These are phyloP conservation scores for Drosophila silvestris DNA, from an alignment of 2,888 invertebrate genomes.

Conservation along the genomic window DNA sequence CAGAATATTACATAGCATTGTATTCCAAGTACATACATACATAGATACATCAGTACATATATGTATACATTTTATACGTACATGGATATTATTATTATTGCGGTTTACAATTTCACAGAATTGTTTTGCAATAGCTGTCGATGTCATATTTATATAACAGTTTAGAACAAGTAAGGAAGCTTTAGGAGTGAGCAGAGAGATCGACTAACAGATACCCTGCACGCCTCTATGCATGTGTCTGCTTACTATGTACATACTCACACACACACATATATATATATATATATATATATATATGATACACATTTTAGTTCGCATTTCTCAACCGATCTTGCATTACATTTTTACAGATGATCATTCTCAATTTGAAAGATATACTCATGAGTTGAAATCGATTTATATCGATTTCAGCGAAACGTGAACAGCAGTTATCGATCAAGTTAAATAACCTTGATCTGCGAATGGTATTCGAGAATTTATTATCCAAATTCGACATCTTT, in stretches of 20 bases:
- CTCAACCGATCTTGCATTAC: background rate
- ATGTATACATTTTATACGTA: background rate
- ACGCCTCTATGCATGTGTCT: background rate
- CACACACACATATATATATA: no score
- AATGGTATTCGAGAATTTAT: background rate
- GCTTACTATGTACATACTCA: background rate
- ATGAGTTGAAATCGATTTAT: background rate
- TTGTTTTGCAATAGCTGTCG: constrained; percentile 44
- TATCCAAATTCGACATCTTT: background rate
- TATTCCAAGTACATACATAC: constrained; percentile 12
- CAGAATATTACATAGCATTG: constrained; percentile 25
- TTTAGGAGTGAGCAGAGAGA: no score
- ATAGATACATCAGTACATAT: background rate
- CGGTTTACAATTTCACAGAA: constrained; percentile 60
- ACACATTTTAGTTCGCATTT: background rate
- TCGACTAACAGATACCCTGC: background rate
- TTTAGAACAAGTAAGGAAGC: background rate
- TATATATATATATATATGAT: background rate
- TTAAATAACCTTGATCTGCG: background rate
- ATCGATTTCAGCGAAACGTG: background rate
- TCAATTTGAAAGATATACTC: background rate
- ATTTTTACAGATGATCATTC: background rate
- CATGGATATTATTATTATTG: constrained; percentile 6
- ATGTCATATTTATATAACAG: constrained; percentile 31
- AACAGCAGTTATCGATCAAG: background rate